Evolutionary conservation across 2,113 vertebrate species (phyloP).

Genomic region (Crotalus helleri): DNA sequence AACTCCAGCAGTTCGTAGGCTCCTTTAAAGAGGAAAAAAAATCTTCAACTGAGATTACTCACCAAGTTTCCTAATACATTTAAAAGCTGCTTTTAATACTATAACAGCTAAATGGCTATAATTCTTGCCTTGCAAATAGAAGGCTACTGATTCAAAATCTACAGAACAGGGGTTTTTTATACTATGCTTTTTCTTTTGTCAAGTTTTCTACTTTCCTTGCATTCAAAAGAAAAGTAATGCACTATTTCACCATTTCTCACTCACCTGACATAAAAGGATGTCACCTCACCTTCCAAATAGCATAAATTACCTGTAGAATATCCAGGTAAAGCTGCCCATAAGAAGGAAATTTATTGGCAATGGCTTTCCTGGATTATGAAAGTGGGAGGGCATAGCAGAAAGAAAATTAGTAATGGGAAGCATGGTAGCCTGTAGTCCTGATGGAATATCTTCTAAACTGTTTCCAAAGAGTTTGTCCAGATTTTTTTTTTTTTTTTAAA

Average conservation of each 20-base stretch:
- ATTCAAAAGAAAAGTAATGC: background rate
- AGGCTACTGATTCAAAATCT: background rate
- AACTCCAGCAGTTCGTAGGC: background rate
- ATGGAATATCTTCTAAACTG: background rate
- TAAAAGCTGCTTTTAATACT: background rate
- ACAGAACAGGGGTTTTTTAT: background rate
- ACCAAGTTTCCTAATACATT: background rate
- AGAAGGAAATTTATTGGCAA: background rate
- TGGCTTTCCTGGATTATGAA: background rate
- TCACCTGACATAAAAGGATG: background rate
- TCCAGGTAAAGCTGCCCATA: background rate
- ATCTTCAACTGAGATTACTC: background rate
- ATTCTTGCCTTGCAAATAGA: background rate
- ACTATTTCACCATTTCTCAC: background rate
- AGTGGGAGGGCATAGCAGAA: background rate
- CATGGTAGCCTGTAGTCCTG: background rate
- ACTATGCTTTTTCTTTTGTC: background rate
- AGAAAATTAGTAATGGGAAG: background rate
- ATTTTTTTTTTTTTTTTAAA: background rate
- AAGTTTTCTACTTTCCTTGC: background rate
- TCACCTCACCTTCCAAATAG: background rate
- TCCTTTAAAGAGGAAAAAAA: background rate
- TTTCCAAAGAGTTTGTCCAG: background rate
- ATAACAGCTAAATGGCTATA: background rate
- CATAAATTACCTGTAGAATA: background rate